Conservation (phyloP, 2,113 vertebrate genomes). For the Lophius piscatorius region DNA sequence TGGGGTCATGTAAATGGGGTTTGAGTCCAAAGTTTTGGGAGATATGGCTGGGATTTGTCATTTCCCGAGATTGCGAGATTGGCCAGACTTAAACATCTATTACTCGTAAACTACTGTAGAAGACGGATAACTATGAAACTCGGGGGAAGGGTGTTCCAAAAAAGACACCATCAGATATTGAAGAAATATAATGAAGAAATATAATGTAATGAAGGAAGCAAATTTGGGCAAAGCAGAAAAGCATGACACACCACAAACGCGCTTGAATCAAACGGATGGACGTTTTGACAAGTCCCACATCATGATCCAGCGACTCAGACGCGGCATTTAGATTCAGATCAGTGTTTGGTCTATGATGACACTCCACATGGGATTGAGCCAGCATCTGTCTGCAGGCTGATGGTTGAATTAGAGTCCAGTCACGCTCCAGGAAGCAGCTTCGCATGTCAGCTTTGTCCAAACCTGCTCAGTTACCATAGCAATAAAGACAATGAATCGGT, state of each 20-base stretch:
- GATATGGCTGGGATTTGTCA: no score
- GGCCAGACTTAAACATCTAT: no score
- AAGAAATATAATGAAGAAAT: no score
- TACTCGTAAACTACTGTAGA: no score
- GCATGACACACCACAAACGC: not conserved
- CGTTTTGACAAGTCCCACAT: not conserved
- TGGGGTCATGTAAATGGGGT: no score
- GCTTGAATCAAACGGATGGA: not conserved
- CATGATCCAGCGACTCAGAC: not conserved
- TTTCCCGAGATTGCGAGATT: no score
- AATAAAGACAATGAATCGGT: no score
- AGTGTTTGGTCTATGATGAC: slow-evolving; percentile 8
- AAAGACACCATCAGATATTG: no score
- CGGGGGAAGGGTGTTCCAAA: no score
- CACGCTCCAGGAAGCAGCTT: slow-evolving; percentile 6
- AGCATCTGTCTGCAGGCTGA: slow-evolving; percentile 2
- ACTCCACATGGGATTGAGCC: no score
- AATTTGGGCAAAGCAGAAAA: not conserved
- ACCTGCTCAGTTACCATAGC: not conserved
- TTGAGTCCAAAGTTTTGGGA: no score
- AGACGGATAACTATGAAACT: no score
- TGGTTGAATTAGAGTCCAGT: not conserved
- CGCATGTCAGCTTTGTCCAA: not conserved
- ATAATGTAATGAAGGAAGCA: not conserved
- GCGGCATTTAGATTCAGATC: slow-evolving; percentile 22